These are phyloP conservation scores for Myotis daubentonii DNA, from an alignment of 2,797 vertebrate genomes.

Conservation along the genomic window DNA sequence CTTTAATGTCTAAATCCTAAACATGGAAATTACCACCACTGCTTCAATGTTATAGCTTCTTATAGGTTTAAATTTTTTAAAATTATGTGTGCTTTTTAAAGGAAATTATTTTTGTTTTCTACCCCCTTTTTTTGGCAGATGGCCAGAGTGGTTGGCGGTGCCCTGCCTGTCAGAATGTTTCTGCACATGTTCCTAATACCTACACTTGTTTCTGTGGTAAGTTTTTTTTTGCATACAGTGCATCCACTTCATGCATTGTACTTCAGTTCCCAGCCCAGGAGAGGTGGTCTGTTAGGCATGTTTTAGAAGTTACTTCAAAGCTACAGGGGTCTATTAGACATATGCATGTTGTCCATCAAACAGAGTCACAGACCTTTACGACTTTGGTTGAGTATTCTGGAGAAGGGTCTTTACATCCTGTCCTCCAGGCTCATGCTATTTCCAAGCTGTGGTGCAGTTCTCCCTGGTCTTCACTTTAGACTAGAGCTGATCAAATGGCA, in stretches of 20 bases:
- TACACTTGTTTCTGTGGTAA: constrained; percentile 98
- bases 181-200: constrained; percentile 89
- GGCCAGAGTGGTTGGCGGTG: constrained; percentile 96
- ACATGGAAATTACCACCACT: background rate
- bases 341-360: background rate
- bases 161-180: constrained; percentile 97
- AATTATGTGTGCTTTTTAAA: constrained; percentile 26
- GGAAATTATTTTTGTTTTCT: constrained; percentile 42
- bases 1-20: constrained; percentile 32
- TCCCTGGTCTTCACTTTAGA: background rate
- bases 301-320: constrained; percentile 50
- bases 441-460: background rate
- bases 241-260: background rate
- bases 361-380: background rate
- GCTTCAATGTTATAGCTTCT: background rate
- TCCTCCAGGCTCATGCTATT: background rate
- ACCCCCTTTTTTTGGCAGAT: constrained; percentile 85
- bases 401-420: background rate
- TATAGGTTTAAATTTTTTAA: background rate
- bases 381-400: background rate
- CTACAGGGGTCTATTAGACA: background rate
- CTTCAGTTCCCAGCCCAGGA: background rate
- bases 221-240: constrained; percentile 73
- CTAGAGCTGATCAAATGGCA: background rate
- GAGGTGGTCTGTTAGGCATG: background rate